phyloP scores from a whole-genome alignment of 2,113 vertebrate genomes.

The Furnarius figulus region DNA sequence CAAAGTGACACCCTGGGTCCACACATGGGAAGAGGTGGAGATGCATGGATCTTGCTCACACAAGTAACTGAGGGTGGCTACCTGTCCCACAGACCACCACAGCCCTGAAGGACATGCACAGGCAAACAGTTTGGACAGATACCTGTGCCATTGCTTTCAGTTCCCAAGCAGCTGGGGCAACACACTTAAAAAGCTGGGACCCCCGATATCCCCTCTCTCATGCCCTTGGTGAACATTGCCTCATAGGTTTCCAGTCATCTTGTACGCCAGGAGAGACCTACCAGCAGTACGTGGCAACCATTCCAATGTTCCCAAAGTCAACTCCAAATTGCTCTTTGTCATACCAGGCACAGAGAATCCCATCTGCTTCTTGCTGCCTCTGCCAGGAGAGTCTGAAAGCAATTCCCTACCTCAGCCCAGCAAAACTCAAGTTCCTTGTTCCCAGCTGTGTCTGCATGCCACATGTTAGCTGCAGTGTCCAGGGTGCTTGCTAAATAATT shows the following conservation, averaged over 20 bases:
- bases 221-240: not conserved
- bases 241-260: not conserved
- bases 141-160: not conserved
- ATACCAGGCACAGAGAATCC: not conserved
- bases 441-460: not conserved
- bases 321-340: not conserved
- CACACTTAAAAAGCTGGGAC: not conserved
- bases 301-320: not conserved
- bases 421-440: not conserved
- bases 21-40: not conserved
- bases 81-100: not conserved
- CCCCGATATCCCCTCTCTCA: not conserved
- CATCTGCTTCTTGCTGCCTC: not conserved
- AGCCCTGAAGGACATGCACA: fast-evolving
- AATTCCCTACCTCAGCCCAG: not conserved
- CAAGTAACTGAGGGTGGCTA: not conserved
- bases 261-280: not conserved
- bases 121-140: not conserved
- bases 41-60: not conserved
- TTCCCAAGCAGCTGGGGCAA: not conserved
- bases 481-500: not conserved
- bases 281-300: not conserved
- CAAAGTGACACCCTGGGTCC: not conserved
- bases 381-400: not conserved
- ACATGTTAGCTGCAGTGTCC: not conserved